Evolutionary conservation across 2,797 vertebrate genomes (phyloP), one percentile per base, ranked within the genome.

Genomic region (Thripadectes ignobilis): DNA sequence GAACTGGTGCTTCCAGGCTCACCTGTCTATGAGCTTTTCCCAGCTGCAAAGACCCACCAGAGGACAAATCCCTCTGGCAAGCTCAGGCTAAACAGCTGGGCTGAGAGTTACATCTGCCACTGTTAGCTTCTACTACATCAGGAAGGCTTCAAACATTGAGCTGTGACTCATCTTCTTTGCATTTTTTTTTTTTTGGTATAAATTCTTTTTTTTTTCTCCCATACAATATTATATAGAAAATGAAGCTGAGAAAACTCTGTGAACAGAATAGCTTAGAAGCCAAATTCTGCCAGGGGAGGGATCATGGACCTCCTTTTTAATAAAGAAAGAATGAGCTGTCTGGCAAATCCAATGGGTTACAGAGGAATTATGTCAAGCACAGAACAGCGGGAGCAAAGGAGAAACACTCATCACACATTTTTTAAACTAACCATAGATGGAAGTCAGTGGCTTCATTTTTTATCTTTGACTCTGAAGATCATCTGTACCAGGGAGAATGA

Each of bases 371-470:
- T 92, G 36, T 93, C 77, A 95, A 95, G 63, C 45, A 59, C 51
- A 76, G 67, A 94, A 92, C 71, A 92, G 74, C 63, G 87, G 61
- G 52, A 93, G 61, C 67, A 85, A 85, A 66, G 63, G 20, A 91
- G 73, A 92, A 91, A 85, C 68, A 91, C 49, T 89, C 69, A 91
- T 74, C 83, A 88, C 55, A 72, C 34, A 27, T 91, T 93, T 94
- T 94, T 92, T 46, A 77, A 94, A 80, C 76, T 89, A 94, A 86
- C 59, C 49, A 69, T 66, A 90, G 57, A 76, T 15, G n/a, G 77
- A 89, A 95, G 71, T 46, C 52, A 54, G 48, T 5, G 16, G 72
- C 38, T 75, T 86, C 5, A 66, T 59, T 93, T 91, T 96, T 90
- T 74, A 61, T 82, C 71, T 93, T 93, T 94, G 82, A 54, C 34